Base-by-base conservation (phyloP, 2,113 vertebrate genomes). In the Varanus komodoensis region DNA sequence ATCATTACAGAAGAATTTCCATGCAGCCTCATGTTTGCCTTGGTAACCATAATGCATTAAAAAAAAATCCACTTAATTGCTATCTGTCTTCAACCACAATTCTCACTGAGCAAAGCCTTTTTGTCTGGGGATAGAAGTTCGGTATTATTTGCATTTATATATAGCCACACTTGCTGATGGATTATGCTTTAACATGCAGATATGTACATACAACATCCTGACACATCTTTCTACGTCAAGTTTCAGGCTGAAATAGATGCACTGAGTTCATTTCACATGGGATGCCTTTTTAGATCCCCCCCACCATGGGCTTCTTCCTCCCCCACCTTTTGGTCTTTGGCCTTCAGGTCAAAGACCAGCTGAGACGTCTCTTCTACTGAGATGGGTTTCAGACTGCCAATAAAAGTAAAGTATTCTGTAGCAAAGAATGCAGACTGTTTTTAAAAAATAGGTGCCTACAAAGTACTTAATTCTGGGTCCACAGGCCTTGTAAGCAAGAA, bases 381-480 rank as follows among this genome's bases (percentile, higher is more conserved):
- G 73, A 88, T 74, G 82, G 94, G 81, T 90, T 94, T 75, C 75
- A 90, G 86, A 82, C 86, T 81, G 71, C 29, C n/a, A 84, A 5
- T 89, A 92, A 92, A 92, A 94, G 89, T 94, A 95, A 95, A 95
- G 93, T 71, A 81, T 92, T 94, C 83, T 77, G 17, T 90, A 95
- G 91, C 48, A 95, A 93, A 89, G 89, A 90, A 67, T 81, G 50
- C 79, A 90, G 87, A 57, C 0, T 89, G 88, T 93, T 87, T 75
- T 90, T 96, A 94, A 96, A 96, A 73, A 92, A 96, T 11, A 95
- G 82, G 89, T 95, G 69, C 87, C 89, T 93, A 82, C 3, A 87
- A 92, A 94, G 93, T 93, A 82, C 94, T 96, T 95, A 93, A 95
- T 89, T 80, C 93, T 84, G 44, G 77, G 29, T 89, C 91, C 0